Evolutionary conservation across 2,888 invertebrate species (phyloP).

Genomic region (Drosophila paucipuncta): DNA sequence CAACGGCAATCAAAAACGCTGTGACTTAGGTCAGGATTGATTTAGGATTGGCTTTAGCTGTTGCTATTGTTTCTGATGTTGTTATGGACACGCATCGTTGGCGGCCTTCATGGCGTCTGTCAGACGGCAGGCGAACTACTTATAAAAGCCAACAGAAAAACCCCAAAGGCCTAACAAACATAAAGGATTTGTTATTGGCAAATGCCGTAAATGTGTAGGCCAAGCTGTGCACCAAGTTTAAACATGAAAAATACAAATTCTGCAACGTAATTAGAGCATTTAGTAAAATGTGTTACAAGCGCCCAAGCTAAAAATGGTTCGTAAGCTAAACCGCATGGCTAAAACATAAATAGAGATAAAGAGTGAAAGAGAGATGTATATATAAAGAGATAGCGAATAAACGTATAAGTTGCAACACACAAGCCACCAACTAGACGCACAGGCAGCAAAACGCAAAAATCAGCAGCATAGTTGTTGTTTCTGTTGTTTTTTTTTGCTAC

Average conservation of each 20-base stretch:
- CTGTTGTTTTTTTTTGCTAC: constrained; percentile 33
- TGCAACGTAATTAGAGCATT: constrained; percentile 73
- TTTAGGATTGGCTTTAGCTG: constrained; percentile 25
- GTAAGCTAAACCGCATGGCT: constrained; percentile 37
- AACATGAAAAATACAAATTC: constrained; percentile 43
- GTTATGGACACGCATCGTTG: constrained; percentile 36
- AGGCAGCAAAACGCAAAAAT: constrained; percentile 34
- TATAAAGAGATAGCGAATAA: constrained; percentile 44
- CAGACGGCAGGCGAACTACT: constrained; percentile 28
- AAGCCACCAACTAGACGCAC: constrained; percentile 42
- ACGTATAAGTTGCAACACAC: constrained; percentile 73
- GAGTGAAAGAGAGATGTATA: constrained; percentile 4
- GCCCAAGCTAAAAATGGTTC: constrained; percentile 44
- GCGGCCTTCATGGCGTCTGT: constrained; percentile 46
- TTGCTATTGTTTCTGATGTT: constrained; percentile 20
- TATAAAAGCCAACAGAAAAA: neutral
- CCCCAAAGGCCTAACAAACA: neutral
- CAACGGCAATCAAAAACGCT: constrained; percentile 51
- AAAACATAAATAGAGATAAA: constrained; percentile 24
- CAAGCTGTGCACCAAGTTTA: constrained; percentile 21
- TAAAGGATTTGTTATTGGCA: constrained; percentile 33
- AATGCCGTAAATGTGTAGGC: neutral
- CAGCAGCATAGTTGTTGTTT: constrained; percentile 10
- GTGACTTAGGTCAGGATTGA: constrained; percentile 78
- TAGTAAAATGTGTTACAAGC: constrained; percentile 49